Evolutionary conservation across 2,797 vertebrate genomes (phyloP), one percentile per base, ranked within the genome.

Genomic region (Gobio occitaniae): DNA sequence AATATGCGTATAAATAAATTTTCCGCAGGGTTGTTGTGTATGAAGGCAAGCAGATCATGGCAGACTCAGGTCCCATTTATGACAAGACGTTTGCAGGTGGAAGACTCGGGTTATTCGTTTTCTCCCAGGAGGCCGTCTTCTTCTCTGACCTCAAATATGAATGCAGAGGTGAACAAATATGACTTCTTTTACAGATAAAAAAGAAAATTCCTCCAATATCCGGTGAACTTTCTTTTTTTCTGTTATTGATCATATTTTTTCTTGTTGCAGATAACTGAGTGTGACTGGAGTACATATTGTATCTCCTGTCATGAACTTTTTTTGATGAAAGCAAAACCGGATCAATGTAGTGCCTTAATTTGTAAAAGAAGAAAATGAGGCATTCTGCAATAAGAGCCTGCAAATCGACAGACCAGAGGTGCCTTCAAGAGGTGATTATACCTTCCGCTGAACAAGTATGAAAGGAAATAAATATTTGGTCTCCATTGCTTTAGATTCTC

Each of bases 111-210:
- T 94, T 99, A 81, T 99, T 99, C 86, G 98, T 98, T 91, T 99
- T 99, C 94, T 99, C 98, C 83, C 98, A 99, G 93, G 98, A 99
- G 85, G 97, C 97, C 88, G 96, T 98, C 81, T 95, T 97, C 88
- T 99, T 99, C 94, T 99, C 98, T 48, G 98, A 99, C 92, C 97
- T 99, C 92, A 97, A 95, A 94, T 98, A 99, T 12, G 97, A 99
- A 93, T 99, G 98, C 94, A 95, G 96, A 97, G 98, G 98, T 99
- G 90, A 96, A 44, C 19, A 4, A 3, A 25, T 63, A 36, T 54
- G 16, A 54, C 38, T 52, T 36, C 6, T 2, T 25, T 32, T 59
- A 47, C 11, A 78, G 7, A 63, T 38, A 52, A 69, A 59, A 9
- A n/a, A 48, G 0, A 56, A 25, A 4, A n/a, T 52, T 2, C 15